phyloP scores from a whole-genome alignment of 2,113 vertebrate species.

The Antechinus flavipes region DNA sequence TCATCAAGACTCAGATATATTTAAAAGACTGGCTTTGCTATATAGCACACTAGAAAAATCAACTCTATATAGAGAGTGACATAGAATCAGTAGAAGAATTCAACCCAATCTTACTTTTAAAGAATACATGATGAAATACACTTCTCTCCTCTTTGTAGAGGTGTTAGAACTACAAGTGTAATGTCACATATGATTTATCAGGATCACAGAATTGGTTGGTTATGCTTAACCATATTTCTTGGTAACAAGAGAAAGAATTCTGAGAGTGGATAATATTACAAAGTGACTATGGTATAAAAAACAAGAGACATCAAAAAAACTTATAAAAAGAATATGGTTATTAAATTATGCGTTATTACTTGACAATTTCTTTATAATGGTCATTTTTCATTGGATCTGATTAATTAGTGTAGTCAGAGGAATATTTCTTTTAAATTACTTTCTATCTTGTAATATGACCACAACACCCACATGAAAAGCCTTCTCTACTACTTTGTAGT shows the following conservation, averaged over 20 bases:
- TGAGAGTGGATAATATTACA: neutral
- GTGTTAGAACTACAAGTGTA: neutral
- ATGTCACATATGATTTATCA: neutral
- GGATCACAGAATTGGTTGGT: neutral
- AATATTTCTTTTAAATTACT: neutral
- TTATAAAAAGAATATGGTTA: neutral
- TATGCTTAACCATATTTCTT: neutral
- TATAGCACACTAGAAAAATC: slow-evolving; percentile 11
- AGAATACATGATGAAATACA: neutral
- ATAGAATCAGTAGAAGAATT: neutral
- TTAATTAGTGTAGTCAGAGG: slow-evolving; percentile 10
- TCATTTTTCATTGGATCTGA: neutral
- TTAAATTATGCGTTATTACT: neutral
- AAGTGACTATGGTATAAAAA: neutral
- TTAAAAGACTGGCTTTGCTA: slow-evolving; percentile 11
- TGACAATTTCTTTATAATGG: slow-evolving; percentile 27
- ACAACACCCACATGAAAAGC: neutral
- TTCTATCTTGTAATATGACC: neutral
- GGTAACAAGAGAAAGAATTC: neutral
- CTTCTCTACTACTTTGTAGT: neutral
- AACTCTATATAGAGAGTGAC: slow-evolving; percentile 22
- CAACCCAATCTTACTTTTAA: neutral
- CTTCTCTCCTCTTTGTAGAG: neutral
- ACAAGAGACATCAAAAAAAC: neutral
- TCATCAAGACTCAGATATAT: neutral